These are phyloP conservation scores for Anser cygnoides DNA, from an alignment of 2,113 vertebrate species.

Conservation along the genomic window DNA sequence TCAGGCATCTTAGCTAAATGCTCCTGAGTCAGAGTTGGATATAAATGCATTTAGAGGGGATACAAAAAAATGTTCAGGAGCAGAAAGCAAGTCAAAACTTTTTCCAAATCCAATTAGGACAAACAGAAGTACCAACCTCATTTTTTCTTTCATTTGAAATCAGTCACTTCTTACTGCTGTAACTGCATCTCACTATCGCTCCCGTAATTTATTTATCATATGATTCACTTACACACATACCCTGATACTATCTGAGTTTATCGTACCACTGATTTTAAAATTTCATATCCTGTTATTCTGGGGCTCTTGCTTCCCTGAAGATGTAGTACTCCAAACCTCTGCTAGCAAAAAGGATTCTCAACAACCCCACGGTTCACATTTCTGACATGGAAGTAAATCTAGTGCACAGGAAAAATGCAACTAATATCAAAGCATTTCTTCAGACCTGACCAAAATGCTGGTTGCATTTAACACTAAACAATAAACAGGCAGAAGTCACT, in stretches of 20 bases:
- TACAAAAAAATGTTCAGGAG: background rate
- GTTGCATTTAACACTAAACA: background rate
- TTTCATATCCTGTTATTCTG: conserved; percentile 4
- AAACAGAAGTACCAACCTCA: background rate
- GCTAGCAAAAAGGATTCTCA: background rate
- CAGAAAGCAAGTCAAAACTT: conserved; percentile 6
- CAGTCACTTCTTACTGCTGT: background rate
- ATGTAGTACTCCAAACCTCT: background rate
- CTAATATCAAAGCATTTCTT: background rate
- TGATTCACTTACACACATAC: conserved; percentile 21
- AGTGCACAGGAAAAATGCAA: background rate
- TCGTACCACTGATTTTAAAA: conserved; percentile 21
- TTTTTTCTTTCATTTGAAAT: conserved; percentile 9
- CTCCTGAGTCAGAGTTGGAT: background rate
- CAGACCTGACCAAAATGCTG: background rate
- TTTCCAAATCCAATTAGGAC: background rate
- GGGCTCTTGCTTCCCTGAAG: background rate
- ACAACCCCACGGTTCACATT: background rate
- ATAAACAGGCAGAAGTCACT: background rate
- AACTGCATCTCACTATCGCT: background rate
- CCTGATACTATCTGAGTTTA: background rate
- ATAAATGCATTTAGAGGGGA: background rate
- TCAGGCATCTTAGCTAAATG: background rate
- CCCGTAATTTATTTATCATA: conserved; percentile 42
- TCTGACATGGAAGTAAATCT: background rate